A percentile compares a stretch with the other conserved stretches of the same genome.
Conservation (phyloP, 2,888 invertebrate genomes). For the Pollenia amentaria region DNA sequence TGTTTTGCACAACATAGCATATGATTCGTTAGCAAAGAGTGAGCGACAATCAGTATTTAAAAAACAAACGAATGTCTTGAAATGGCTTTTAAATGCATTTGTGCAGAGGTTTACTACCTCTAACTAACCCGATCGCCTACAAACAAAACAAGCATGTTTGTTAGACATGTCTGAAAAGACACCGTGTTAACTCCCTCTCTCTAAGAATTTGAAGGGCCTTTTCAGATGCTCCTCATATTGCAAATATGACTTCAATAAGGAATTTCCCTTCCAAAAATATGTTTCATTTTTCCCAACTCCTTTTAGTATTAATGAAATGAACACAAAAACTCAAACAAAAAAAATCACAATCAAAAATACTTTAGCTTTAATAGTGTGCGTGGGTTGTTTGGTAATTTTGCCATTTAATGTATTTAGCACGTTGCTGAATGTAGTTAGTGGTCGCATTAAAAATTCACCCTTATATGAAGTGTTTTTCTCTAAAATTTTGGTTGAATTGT, state of each 20-base stretch:
- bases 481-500: constrained; percentile 64
- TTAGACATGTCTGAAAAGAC: too few species aligned
- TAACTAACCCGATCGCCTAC: too few species aligned
- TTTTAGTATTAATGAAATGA: constrained; percentile 37
- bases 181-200: too few species aligned
- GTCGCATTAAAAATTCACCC: constrained; percentile 65
- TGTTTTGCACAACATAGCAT: too few species aligned
- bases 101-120: too few species aligned
- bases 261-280: constrained; percentile 69
- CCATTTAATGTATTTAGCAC: constrained; percentile 30
- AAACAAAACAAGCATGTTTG: too few species aligned
- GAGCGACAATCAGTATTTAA: too few species aligned
- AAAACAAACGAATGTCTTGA: too few species aligned
- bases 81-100: too few species aligned
- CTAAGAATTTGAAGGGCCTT: neutral
- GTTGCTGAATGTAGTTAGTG: neutral
- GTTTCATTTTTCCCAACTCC: constrained; percentile 41
- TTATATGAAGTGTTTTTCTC: constrained; percentile 44
- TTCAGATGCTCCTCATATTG: neutral
- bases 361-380: constrained; percentile 38
- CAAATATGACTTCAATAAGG: neutral
- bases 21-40: too few species aligned
- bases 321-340: neutral
- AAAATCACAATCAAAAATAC: constrained; percentile 54
- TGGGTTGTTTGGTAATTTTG: constrained; percentile 60